A percentile compares a stretch with the other conserved stretches of the same genome.
phyloP scores from a whole-genome alignment of 2,888 invertebrate species.

The Tenthredo distinguenda region DNA sequence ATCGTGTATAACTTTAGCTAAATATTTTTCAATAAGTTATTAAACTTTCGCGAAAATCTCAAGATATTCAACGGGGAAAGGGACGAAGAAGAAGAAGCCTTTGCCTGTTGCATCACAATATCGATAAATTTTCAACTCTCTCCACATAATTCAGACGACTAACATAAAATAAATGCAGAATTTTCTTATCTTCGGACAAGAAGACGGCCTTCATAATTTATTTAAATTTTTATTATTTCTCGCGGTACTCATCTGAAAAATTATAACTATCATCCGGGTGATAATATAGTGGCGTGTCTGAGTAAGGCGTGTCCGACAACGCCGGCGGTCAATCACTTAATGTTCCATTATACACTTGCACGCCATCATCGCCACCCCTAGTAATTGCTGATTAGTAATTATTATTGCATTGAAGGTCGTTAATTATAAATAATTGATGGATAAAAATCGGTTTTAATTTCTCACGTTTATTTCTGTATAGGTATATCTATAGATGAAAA shows the following conservation, averaged over 20 bases:
- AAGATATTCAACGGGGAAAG: neutral
- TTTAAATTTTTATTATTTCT: neutral
- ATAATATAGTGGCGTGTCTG: constrained; percentile 57
- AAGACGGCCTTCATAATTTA: neutral
- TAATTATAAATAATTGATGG: constrained; percentile 36
- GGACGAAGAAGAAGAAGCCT: neutral
- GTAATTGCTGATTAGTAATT: constrained; percentile 52
- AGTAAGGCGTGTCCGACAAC: constrained; percentile 58
- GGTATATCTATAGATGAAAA: neutral
- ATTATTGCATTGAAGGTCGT: constrained; percentile 2
- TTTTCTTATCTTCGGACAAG: neutral
- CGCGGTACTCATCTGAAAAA: constrained; percentile 16
- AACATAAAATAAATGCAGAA: neutral
- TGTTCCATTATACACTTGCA: constrained; percentile 60
- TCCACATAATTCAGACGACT: neutral
- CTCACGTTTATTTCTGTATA: too few relatives aligned
- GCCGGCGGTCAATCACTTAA: constrained; percentile 62
- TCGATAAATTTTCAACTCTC: neutral
- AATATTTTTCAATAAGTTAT: constrained; percentile 11
- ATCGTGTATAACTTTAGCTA: neutral
- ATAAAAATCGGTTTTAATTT: neutral
- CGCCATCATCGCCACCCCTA: constrained; percentile 50
- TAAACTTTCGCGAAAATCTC: neutral
- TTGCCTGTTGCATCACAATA: neutral
- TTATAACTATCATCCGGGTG: constrained; percentile 23